Evolutionary conservation across 2,113 vertebrate genomes (phyloP).

Genomic region (Atherinomorus stipes): DNA sequence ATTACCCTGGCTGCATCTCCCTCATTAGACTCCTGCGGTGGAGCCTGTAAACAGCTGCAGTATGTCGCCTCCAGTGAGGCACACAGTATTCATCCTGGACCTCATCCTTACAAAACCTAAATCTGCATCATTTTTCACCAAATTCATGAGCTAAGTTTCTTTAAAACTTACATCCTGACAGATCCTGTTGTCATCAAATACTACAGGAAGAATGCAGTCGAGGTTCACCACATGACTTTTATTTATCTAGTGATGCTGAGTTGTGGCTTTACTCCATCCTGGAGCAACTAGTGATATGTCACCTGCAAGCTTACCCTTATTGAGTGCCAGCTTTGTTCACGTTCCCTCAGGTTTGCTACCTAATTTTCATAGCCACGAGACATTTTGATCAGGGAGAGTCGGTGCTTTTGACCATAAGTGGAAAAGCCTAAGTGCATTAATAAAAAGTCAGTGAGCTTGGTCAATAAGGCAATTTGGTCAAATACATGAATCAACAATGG

Average conservation of each 20-base stretch:
- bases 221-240: background rate
- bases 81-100: slow-evolving; percentile 36
- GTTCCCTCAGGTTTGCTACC: background rate
- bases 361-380: slow-evolving; percentile 52
- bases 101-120: slow-evolving; percentile 41
- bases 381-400: slow-evolving; percentile 45
- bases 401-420: slow-evolving; percentile 51
- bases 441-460: slow-evolving; percentile 65
- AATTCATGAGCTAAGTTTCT: no score
- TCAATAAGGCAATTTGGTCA: slow-evolving; percentile 71
- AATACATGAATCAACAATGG: slow-evolving; percentile 69
- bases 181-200: background rate
- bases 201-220: slow-evolving; percentile 6
- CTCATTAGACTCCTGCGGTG: slow-evolving; percentile 75
- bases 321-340: slow-evolving; percentile 26
- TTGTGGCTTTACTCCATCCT: slow-evolving; percentile 47
- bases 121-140: slow-evolving; percentile 27
- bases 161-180: no score
- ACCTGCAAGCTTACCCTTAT: slow-evolving; percentile 36
- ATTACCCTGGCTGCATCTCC: slow-evolving; percentile 65
- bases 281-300: slow-evolving; percentile 7
- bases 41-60: slow-evolving; percentile 70
- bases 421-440: slow-evolving; percentile 67
- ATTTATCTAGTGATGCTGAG: slow-evolving; percentile 28
- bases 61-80: slow-evolving; percentile 44